Evolutionary conservation across 2,113 vertebrate genomes (phyloP), one percentile per base, ranked within the genome.

Genomic region (Baryphthengus martii): DNA sequence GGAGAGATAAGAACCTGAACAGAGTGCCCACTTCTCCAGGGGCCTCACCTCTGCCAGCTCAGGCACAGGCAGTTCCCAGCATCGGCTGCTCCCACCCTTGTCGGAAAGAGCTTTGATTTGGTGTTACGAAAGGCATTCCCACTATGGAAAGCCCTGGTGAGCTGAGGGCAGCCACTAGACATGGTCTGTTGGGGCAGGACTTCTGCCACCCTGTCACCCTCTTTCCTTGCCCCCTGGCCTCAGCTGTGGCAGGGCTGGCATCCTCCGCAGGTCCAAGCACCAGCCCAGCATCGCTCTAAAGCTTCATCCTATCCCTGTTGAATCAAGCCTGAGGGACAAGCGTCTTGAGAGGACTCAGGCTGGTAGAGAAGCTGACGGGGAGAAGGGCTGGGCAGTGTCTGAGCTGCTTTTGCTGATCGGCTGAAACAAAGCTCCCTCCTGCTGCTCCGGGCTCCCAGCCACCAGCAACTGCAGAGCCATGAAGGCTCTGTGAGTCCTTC

Each of bases 401-500:
- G 77, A 93, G 87, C 93, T 81, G 84, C 93, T 94, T 78, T 88
- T 50, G 79, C 68, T 80, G 50, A 88, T 80, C 28, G 0, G 75
- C 68, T 77, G 33, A 84, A 83, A 86, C 94, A 92, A 90, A 96
- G 72, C 92, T 88, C 72, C 47, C 74, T 89, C 42, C 47, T 17
- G 77, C 77, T 55, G 84, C 71, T 73, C 59, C 79, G 29, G 59
- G 37, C 68, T 88, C 78, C 85, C 11, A 9, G 2, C 4, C 93
- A 71, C 28, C 78, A 33, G 12, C 74, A 47, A 53, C 21, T 25
- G 1, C 35, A 52, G 68, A 47, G 2, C 29, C 9, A 10, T 0
- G 5, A 26, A 56, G 24, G 45, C n/a, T 75, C 7, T 2, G 14
- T 0, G 12, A 92, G 68, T 80, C 53, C 50, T 83, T 80, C 50